Evolutionary conservation across 2,797 vertebrate species (phyloP), one percentile per base, ranked within the genome.

Genomic region (Myotis pilosus): DNA sequence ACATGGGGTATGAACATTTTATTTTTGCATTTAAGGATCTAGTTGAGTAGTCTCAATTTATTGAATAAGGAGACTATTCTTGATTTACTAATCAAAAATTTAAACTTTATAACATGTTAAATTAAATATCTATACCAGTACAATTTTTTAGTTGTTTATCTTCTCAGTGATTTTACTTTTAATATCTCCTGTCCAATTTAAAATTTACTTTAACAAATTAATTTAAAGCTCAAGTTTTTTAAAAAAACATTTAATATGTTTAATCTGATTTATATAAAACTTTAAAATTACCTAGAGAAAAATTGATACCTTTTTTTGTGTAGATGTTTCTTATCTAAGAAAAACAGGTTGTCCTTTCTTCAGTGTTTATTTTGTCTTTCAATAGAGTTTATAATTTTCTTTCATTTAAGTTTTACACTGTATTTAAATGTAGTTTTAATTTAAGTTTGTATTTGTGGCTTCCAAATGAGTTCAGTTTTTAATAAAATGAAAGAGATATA

Each of bases 321-420:
- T 28, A 74, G 44, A 19, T 57, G 20, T 84, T 74, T 78, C 28
- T 78, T 83, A 74, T 47, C 5, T 62, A 72, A 91, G 78, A 78
- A 62, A 55, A 28, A 93, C 6, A 87, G 15, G 41, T 16, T 93
- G 66, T 87, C 71, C 33, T 83, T 96, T 92, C 33, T 87, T 92
- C 28, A 51, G 17, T 11, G 15, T 16, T 36, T 82, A 51, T 57
- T 89, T 94, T 60, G 8, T 83, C n/a, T 25, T 94, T 87, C n/a
- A 78, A 23, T 49, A 30, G 66, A 60, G 6, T 80, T 83, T 49
- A 75, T 55, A 53, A 30, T 69, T 94, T 75, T 89, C 20, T 89
- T 53, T 60, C 41, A 62, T 28, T 16, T 25, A 86, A 41, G 1
- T 64, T 12, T 76, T 80, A 33, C 6, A 49, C 47, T 80, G n/a